Conservation (phyloP, 2,113 vertebrate species). For the Sinosuthora webbiana region DNA sequence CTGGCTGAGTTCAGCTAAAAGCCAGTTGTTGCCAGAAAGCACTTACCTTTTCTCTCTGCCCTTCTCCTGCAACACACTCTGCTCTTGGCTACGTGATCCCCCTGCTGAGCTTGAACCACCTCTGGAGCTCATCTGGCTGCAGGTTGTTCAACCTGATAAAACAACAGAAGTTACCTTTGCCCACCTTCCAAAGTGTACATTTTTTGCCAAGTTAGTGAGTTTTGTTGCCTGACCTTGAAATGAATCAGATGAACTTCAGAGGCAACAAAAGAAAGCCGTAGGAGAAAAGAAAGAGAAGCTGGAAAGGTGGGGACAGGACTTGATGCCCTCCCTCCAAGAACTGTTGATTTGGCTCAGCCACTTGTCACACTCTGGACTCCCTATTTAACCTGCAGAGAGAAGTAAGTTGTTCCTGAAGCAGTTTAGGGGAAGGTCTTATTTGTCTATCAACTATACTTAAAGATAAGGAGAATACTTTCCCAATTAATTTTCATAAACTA, state of each 20-base stretch:
- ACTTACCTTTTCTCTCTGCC: background rate
- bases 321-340: background rate
- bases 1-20: background rate
- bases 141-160: background rate
- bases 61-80: background rate
- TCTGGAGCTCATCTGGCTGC: background rate
- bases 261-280: background rate
- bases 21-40: background rate
- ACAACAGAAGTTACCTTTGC: background rate
- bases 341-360: background rate
- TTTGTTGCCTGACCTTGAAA: background rate
- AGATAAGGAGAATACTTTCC: background rate
- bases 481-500: background rate
- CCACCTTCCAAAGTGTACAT: background rate
- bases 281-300: background rate
- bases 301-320: background rate
- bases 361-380: background rate
- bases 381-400: background rate
- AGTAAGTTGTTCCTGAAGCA: background rate
- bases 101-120: background rate
- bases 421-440: background rate
- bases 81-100: background rate
- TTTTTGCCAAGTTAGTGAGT: background rate
- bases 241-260: background rate
- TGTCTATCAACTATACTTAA: background rate